Percentiles rank a stretch among this genome's conserved stretches.
phyloP scores from a whole-genome alignment of 2,113 vertebrate genomes.

The Gallinago jamesoni region DNA sequence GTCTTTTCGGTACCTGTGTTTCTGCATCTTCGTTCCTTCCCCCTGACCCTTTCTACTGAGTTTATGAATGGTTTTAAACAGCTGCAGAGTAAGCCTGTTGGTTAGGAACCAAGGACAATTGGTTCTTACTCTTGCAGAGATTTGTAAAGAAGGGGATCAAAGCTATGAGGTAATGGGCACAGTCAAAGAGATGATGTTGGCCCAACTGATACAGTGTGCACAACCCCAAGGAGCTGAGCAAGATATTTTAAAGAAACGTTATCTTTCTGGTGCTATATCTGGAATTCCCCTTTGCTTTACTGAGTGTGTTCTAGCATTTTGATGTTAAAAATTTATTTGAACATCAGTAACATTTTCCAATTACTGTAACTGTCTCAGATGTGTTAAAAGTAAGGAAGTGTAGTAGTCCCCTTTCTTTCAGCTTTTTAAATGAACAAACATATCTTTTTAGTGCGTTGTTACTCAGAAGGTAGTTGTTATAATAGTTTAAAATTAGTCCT shows the following conservation, averaged over 20 bases:
- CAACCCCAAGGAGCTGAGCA: not conserved
- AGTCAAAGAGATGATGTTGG: not conserved
- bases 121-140: not conserved
- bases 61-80: not conserved
- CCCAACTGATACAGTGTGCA: not conserved
- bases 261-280: not conserved
- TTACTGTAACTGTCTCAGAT: not conserved
- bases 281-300: not conserved
- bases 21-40: not conserved
- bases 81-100: not conserved
- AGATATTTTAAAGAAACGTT: not conserved
- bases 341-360: fast-evolving
- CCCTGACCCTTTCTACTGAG: not conserved
- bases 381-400: not conserved
- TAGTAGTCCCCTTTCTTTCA: not conserved
- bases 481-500: not conserved
- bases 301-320: not conserved
- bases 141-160: not conserved
- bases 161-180: not conserved
- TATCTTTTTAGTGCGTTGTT: not conserved
- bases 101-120: not conserved
- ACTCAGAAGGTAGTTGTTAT: not conserved
- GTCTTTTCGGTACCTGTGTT: not conserved
- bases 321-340: not conserved
- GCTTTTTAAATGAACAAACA: not conserved